Base-by-base conservation (phyloP, 2,888 invertebrate genomes). In the Rhamnusium bicolor region DNA sequence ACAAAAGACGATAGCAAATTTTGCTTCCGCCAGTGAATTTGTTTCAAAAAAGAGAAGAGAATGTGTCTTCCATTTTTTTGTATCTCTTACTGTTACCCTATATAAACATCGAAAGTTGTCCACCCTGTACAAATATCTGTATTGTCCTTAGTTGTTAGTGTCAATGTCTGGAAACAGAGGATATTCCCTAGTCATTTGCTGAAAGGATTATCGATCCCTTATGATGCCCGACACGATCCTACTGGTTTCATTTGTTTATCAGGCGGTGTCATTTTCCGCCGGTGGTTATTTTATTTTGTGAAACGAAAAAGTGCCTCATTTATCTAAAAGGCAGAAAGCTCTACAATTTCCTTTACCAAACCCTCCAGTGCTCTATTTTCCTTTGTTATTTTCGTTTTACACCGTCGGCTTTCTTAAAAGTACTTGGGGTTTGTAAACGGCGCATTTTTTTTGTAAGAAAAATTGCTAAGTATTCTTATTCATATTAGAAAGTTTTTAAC, bases 171-270 rank as follows among this genome's bases (percentile, higher is more conserved):
- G 16, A 16, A 32, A 32, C 32, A 32, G n/a, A 14, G 27, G 16
- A 27, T 18, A 56, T 56, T 51, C 51, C 51, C 51, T 18, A 51
- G 51, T 51, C 12, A 51, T 51, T 56, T 54, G 19, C 54, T 54
- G 54, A 24, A 24, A 54, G 54, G 54, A 24, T 54, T 54, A 54
- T 54, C 54, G 54, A 54, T 54, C 24, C 24, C 51, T 40, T 12
- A 40, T 18, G 16, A 8, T 51, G 51, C 19, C 19, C 51, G 51
- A 51, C 16, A 51, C 51, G 51, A 49, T 24, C 54, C 24, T 54
- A 21, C 29, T 18, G 58, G 32, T 29, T 54, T 58, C 58, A 58
- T 58, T 62, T 62, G 62, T 62, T 62, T 62, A 62, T 61, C 24
- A 47, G 47, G 14, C 14, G 47, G 14, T 16, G 62, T 46, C 47